Evolutionary conservation across 2,113 vertebrate genomes (phyloP).

Genomic region (Silurus glanis): DNA sequence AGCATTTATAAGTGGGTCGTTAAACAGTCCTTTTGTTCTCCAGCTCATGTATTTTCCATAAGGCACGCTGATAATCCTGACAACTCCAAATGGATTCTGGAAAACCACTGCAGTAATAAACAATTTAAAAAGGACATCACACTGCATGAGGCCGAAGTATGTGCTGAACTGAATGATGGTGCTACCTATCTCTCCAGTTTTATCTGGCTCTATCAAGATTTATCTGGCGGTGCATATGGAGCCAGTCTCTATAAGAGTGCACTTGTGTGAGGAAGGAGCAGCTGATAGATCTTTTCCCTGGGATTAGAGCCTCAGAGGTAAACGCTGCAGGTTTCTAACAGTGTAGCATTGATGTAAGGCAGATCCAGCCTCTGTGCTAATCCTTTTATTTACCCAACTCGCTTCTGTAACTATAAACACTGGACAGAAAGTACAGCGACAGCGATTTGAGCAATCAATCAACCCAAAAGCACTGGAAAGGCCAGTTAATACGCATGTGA

Average conservation of each 20-base stretch:
- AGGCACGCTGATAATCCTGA: background rate
- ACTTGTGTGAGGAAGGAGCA: slow-evolving; percentile 41
- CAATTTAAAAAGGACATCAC: background rate
- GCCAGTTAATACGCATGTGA: slow-evolving; percentile 30
- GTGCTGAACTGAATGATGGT: slow-evolving; percentile 15
- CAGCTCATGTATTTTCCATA: slow-evolving; percentile 9
- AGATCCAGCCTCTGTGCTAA: slow-evolving; percentile 54
- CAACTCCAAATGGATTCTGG: slow-evolving; percentile 1
- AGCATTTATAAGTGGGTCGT: background rate
- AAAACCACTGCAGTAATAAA: background rate
- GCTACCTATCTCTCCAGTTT: slow-evolving; percentile 29
- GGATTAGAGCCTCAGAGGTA: slow-evolving; percentile 49
- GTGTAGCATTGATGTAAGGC: slow-evolving; percentile 51
- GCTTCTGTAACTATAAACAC: slow-evolving; percentile 57
- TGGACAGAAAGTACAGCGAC: slow-evolving; percentile 49
- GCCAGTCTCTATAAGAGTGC: slow-evolving; percentile 6
- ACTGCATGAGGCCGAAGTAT: background rate
- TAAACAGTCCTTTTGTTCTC: background rate
- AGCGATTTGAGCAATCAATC: slow-evolving; percentile 54
- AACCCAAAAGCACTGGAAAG: slow-evolving; percentile 45
- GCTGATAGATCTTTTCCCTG: slow-evolving; percentile 49
- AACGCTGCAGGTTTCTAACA: slow-evolving; percentile 33
- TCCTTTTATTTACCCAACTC: slow-evolving; percentile 60
- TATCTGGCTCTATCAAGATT: slow-evolving; percentile 20
- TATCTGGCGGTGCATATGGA: slow-evolving; percentile 25